A percentile compares a stretch with the other conserved stretches of the same genome.
Evolutionary conservation across 2,113 vertebrate genomes (phyloP).

Genomic region (Myrmecophaga tridactyla): DNA sequence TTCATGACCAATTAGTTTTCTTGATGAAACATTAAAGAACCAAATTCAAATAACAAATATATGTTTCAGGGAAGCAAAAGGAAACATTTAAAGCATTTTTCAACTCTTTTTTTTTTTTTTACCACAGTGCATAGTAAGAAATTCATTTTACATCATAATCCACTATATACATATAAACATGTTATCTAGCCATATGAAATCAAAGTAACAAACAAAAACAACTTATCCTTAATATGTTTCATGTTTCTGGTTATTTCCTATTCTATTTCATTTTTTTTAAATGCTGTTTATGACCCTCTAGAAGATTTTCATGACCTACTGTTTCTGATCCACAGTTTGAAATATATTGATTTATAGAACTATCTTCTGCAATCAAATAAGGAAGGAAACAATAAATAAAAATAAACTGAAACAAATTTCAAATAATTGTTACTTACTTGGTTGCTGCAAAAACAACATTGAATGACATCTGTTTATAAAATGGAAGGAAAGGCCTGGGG

Average conservation of each 20-base stretch:
- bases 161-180: not conserved
- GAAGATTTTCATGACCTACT: not conserved
- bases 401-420: not conserved
- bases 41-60: not conserved
- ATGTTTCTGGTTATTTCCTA: not conserved
- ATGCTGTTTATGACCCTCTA: not conserved
- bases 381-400: constrained; percentile 7
- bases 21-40: constrained; percentile 11
- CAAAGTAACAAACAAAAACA: not conserved
- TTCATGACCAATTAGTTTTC: not conserved
- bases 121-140: not conserved
- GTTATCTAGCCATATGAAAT: not conserved
- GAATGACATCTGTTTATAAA: constrained; percentile 77
- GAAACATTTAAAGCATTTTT: not conserved
- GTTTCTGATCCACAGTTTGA: not conserved
- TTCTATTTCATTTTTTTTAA: not conserved
- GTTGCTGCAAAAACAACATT: constrained; percentile 73
- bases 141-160: not conserved
- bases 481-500: constrained; percentile 85
- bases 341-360: constrained; percentile 27
- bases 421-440: constrained; percentile 84
- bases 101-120: not conserved
- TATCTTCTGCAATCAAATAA: constrained; percentile 34
- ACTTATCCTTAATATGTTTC: not conserved
- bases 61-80: constrained; percentile 14